Base-by-base conservation (phyloP, 1,140 invertebrate species). In the Hylaeus volcanicus region DNA sequence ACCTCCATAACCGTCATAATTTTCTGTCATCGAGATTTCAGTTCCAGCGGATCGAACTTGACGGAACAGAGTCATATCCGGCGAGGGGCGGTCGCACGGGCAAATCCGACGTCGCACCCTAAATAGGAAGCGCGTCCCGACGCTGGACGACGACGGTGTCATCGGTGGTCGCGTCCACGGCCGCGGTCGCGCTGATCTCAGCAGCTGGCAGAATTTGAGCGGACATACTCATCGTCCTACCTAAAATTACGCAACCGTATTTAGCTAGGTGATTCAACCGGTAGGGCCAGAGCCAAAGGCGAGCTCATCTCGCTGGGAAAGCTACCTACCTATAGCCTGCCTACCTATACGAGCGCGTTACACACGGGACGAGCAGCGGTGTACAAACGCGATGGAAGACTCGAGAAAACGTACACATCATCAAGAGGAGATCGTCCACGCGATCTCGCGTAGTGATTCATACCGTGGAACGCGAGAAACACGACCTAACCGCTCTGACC, bases 221-320 rank as follows among this genome's bases (percentile, higher is more conserved):
- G 86, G 81, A 55, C 63, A 86, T 83, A 86, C 82, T 81, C 83
- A 84, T 87, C 86, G 85, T 89, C 87, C 83, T 86, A 88, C 89
- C 88, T 90, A 91, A 90, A 90, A 88, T 90, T 90, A 91, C 85
- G 88, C 87, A 90, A 89, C 86, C 82, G 85, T 87, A 90, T 91
- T 91, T 90, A 90, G 88, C 83, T 82, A 86, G 89, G 83, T 90
- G 88, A 91, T 89, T 90, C 88, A 91, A 91, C 87, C 78, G 26
- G 73, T 69, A 72, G 76, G 82, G 71, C 77, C 74, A 66, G 78
- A 86, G 78, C 68, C 70, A 79, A 45, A 78, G 71, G 41, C 79
- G 39, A 69, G 8, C n/a, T 66, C 77, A 26, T 64, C 6, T 64
- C 37, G 78, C 14, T 26, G 63, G 41, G 43, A 14, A 56, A 61